Evolutionary conservation across 53 echinoderm and acorn worm genomes (phyloP).

Genomic region (Holothuria leucospilota): DNA sequence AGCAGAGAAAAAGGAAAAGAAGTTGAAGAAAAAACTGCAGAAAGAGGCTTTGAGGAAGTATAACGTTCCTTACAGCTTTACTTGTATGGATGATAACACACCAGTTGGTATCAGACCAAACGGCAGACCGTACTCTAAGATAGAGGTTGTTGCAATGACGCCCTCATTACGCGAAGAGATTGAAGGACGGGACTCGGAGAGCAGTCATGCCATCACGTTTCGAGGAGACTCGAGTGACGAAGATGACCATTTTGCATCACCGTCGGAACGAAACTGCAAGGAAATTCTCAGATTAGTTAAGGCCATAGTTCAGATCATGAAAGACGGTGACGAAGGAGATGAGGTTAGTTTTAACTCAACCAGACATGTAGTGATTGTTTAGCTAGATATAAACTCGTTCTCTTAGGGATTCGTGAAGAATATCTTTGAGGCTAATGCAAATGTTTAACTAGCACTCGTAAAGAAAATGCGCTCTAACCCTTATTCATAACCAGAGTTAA

Average conservation of each 20-base stretch:
- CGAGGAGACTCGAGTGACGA: constrained; percentile 53
- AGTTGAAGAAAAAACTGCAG: constrained; percentile 76
- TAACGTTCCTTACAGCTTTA: constrained; percentile 52
- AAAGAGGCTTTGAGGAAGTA: constrained; percentile 64
- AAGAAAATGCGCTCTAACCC: too few species aligned
- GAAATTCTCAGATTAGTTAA: constrained; percentile 62
- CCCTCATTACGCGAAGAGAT: constrained; percentile 84
- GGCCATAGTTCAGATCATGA: constrained; percentile 69
- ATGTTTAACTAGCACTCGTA: too few species aligned
- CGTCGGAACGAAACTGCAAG: constrained; percentile 56
- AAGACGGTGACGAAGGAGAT: constrained; percentile 70
- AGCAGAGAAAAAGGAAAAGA: constrained; percentile 67
- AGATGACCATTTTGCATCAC: constrained; percentile 17
- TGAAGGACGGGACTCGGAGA: constrained; percentile 71
- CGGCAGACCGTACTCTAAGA: constrained; percentile 61
- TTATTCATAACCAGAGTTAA: too few species aligned
- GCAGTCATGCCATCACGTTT: constrained; percentile 54
- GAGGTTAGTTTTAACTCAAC: constrained; percentile 56
- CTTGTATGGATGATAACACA: constrained; percentile 44
- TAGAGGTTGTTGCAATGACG: constrained; percentile 66
- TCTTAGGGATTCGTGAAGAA: too few species aligned
- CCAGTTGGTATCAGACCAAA: constrained; percentile 42
- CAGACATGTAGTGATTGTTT: too few species aligned
- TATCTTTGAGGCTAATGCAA: too few species aligned
- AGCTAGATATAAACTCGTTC: too few species aligned